Conservation (phyloP, 2,113 vertebrate species). For the Ochotona princeps region DNA sequence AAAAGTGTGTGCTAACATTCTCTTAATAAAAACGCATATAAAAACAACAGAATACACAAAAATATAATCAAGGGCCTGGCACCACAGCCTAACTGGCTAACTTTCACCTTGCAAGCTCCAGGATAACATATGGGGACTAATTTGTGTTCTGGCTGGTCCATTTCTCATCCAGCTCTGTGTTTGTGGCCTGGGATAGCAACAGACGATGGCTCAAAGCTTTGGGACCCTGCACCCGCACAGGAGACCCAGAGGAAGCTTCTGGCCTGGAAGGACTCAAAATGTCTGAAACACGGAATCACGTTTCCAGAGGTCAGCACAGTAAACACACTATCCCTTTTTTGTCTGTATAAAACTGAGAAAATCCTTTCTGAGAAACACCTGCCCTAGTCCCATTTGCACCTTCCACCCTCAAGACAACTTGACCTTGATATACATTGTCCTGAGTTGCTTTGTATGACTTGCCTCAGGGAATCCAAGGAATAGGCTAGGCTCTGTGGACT, state of each 20-base stretch:
- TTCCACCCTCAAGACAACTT: neutral
- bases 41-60: neutral
- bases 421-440: neutral
- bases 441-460: too few relatives aligned
- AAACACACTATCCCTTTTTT: neutral
- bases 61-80: neutral
- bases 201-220: too few relatives aligned
- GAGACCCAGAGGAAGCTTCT: neutral
- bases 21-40: neutral
- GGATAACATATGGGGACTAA: too few relatives aligned
- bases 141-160: too few relatives aligned
- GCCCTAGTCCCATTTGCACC: accelerated
- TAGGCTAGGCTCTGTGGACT: accelerated
- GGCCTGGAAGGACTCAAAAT: neutral
- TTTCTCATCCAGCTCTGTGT: too few relatives aligned
- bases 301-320: neutral
- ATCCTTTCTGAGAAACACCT: neutral
- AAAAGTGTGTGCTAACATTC: neutral
- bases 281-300: neutral
- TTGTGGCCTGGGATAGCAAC: too few relatives aligned
- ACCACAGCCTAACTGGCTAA: too few relatives aligned
- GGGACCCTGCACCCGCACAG: too few relatives aligned
- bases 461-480: neutral
- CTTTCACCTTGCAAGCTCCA: too few relatives aligned
- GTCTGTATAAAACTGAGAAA: neutral